Evolutionary conservation across 2,888 invertebrate genomes (phyloP), one percentile per base, ranked within the genome.

Genomic region (Camponotus fellah): DNA sequence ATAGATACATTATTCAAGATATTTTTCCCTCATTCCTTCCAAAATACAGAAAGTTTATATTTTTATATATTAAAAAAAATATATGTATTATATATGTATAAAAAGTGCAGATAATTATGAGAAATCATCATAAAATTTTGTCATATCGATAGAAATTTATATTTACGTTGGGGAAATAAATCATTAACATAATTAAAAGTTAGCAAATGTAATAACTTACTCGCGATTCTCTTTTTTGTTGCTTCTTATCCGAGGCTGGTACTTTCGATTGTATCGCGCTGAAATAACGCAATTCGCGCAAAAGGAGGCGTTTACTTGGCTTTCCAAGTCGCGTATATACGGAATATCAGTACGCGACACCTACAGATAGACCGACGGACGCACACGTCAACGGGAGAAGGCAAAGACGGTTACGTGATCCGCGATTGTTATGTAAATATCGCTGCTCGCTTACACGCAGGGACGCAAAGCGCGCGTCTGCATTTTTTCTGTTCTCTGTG

Each of bases 381-480:
- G 84, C 86, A 89, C 87, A 86, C 92, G 89, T 89, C 91, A 92
- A 79, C 60, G 60, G 79, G 60, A 80, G 60, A 62, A 80, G 83
- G 85, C 91, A 85, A 91, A 90, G 90, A 90, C 90, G 88, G 92
- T 94, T 94, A 94, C 93, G 94, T 93, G 92, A 94, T 93, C 91
- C 86, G 89, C 93, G 92, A 94, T 93, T 94, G 93, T 94, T 94
- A 94, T 94, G 93, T 94, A 94, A 94, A 94, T 94, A 92, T 89
- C 89, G 87, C 86, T 89, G 90, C 86, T 87, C 89, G 91, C 88
- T 91, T 91, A 89, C 91, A 91, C 90, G 88, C 91, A 90, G 81
- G 82, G 75, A 83, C 85, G 84, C 77, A 75, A 87, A 85, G 60
- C 65, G 60, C 75, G 68, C 32, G 60, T 79, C 56, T 69, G 56